A percentile compares a stretch with the other conserved stretches of the same genome.
Evolutionary conservation across 2,888 invertebrate genomes (phyloP).

Genomic region (Drosophila lutescens): DNA sequence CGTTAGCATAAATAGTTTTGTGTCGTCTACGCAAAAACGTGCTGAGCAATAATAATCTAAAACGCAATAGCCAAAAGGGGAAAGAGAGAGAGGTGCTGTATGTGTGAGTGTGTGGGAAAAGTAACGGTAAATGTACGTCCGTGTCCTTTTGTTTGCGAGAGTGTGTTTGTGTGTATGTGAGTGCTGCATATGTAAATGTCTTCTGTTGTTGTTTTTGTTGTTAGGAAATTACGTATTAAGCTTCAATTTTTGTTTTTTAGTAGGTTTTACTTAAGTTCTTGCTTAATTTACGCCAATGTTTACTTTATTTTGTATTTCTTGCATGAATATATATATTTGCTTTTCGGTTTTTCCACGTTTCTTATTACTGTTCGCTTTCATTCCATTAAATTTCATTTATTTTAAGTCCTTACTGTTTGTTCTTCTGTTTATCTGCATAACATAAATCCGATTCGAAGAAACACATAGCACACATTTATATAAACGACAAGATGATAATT

Average conservation of each 20-base stretch:
- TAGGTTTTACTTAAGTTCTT: constrained; percentile 37
- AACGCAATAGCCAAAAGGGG: constrained; percentile 53
- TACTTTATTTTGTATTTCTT: constrained; percentile 45
- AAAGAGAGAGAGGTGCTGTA: constrained; percentile 51
- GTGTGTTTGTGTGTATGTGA: constrained; percentile 28
- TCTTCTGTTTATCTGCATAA: constrained; percentile 34
- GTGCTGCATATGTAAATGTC: constrained; percentile 31
- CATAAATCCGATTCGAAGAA: constrained; percentile 38
- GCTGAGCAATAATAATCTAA: constrained; percentile 59
- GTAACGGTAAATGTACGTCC: constrained; percentile 51
- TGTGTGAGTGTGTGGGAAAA: constrained; percentile 47
- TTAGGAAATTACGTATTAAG: constrained; percentile 68
- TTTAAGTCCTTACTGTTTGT: not conserved
- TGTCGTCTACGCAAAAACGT: constrained; percentile 63
- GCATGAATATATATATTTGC: constrained; percentile 53
- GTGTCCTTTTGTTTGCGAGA: constrained; percentile 22
- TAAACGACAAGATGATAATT: constrained; percentile 32
- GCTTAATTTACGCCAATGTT: constrained; percentile 68
- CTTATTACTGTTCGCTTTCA: constrained; percentile 27
- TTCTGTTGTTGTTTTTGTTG: constrained; percentile 20
- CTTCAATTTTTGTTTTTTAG: constrained; percentile 25
- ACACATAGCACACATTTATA: constrained; percentile 48
- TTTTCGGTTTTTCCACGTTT: constrained; percentile 17
- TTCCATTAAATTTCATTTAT: constrained; percentile 23
- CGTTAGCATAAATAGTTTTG: constrained; percentile 70